Percentiles rank a stretch among this genome's conserved stretches.
Conservation (phyloP, 2,888 invertebrate genomes). For the Zygaena filipendulae region DNA sequence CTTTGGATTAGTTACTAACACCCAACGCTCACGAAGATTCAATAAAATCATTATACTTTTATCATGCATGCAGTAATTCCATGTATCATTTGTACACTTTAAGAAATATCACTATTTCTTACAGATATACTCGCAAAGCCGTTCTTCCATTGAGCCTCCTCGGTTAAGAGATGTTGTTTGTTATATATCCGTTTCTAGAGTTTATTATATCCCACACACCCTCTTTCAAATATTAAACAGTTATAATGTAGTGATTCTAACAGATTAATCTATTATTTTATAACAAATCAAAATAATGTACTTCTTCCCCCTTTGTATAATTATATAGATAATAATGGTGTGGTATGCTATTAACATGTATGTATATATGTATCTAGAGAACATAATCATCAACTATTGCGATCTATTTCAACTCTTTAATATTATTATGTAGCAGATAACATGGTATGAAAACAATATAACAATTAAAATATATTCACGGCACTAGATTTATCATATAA, state of each 20-base stretch:
- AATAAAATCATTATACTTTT: conserved; percentile 28
- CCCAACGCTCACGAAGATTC: conserved; percentile 30
- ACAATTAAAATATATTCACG: conserved; percentile 43
- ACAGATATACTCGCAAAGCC: conserved; percentile 39
- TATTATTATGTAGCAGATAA: conserved; percentile 36
- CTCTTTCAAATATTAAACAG: conserved; percentile 42
- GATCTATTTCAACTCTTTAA: conserved; percentile 36
- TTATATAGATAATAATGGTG: conserved; percentile 40
- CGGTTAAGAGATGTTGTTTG: conserved; percentile 41
- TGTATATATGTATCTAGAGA: conserved; percentile 50
- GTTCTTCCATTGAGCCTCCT: conserved; percentile 48
- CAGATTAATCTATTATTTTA: conserved; percentile 58
- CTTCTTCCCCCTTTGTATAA: conserved; percentile 38
- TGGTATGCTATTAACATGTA: conserved; percentile 49
- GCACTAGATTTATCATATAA: conserved; percentile 26
- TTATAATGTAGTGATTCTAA: conserved; percentile 41
- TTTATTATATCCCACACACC: conserved; percentile 43
- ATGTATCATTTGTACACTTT: conserved; percentile 27
- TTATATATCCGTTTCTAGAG: conserved; percentile 33
- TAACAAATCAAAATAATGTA: conserved; percentile 56
- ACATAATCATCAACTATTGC: conserved; percentile 49
- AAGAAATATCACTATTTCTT: conserved; percentile 34
- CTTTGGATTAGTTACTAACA: conserved; percentile 50
- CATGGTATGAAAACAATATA: conserved; percentile 55
- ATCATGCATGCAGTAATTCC: conserved; percentile 35